A percentile compares a stretch with the other conserved stretches of the same genome.
These are phyloP conservation scores for Peromyscus eremicus DNA, from an alignment of 2,797 vertebrate species.

Conservation along the genomic window DNA sequence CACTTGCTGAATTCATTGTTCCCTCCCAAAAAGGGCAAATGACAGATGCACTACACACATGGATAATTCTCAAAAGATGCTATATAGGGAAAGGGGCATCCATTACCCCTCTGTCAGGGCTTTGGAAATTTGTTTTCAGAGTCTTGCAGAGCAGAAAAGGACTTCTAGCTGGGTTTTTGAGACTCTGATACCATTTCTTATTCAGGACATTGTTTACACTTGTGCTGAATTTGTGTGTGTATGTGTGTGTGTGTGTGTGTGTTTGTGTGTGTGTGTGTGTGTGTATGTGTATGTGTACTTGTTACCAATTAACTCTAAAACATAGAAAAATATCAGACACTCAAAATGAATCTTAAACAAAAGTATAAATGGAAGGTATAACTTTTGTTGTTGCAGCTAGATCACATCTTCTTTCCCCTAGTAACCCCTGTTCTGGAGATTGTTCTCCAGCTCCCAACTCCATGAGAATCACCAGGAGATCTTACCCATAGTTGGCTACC, in stretches of 20 bases:
- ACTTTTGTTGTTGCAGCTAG: not conserved
- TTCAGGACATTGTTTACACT: not conserved
- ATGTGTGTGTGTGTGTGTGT: not conserved
- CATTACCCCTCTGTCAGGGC: not conserved
- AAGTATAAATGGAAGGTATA: not conserved
- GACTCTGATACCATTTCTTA: not conserved
- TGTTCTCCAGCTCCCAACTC: not conserved
- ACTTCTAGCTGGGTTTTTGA: too few relatives aligned
- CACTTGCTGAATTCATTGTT: not conserved
- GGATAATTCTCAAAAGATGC: not conserved
- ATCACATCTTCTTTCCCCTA: not conserved
- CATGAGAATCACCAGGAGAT: not conserved
- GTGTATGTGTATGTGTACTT: not conserved
- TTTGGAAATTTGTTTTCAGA: not conserved
- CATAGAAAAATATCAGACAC: not conserved
- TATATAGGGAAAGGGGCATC: not conserved
- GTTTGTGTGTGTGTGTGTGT: not conserved
- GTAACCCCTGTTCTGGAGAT: not conserved
- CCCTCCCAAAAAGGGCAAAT: not conserved
- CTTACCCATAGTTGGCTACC: not conserved
- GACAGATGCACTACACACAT: not conserved
- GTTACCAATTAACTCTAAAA: accelerated
- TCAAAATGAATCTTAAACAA: not conserved
- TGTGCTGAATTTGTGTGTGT: not conserved
- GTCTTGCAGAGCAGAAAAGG: not conserved